These are phyloP conservation scores for Hydrocynus forskahlii DNA, from an alignment of 2,797 vertebrate species.

Conservation along the genomic window DNA sequence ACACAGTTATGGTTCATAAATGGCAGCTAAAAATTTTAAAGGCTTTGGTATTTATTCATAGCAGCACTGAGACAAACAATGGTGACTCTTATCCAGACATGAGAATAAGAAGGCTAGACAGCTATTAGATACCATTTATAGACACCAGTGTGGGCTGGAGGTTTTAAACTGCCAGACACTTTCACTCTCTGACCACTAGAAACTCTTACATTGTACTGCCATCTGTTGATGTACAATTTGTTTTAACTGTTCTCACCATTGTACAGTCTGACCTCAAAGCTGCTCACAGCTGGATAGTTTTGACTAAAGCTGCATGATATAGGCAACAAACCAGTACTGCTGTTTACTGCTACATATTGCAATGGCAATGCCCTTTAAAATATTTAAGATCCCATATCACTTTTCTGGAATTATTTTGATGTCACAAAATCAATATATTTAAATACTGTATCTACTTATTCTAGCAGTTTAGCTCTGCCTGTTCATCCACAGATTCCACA, in stretches of 20 bases:
- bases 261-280: background rate
- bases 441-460: too few species aligned
- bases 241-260: background rate
- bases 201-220: too few species aligned
- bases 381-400: too few species aligned
- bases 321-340: too few species aligned
- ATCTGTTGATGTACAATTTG: background rate
- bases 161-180: background rate
- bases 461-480: too few species aligned
- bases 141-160: background rate
- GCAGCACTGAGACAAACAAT: background rate
- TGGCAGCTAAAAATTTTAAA: constrained; percentile 19
- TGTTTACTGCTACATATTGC: too few species aligned
- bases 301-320: background rate
- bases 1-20: constrained; percentile 30
- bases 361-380: too few species aligned
- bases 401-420: too few species aligned
- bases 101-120: constrained; percentile 5
- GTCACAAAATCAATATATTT: too few species aligned
- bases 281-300: background rate
- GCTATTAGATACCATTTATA: constrained; percentile 5
- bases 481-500: too few species aligned
- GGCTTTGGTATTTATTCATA: constrained; percentile 17
- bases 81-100: constrained; percentile 13
- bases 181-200: background rate